A percentile compares a stretch with the other conserved stretches of the same genome.
Evolutionary conservation across 2,888 invertebrate genomes (phyloP).

Genomic region (Notodonta dromedarius): DNA sequence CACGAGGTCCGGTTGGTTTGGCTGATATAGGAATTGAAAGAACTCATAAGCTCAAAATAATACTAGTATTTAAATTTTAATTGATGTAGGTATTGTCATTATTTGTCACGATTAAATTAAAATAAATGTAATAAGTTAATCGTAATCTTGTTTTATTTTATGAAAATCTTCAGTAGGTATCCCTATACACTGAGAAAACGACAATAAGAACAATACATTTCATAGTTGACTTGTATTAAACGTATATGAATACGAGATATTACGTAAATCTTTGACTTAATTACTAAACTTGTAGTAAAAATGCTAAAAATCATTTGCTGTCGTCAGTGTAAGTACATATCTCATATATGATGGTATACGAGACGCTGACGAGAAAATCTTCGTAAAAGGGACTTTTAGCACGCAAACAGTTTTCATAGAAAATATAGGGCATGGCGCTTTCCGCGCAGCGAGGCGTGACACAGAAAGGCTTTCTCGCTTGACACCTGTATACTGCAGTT

Average conservation of each 20-base stretch:
- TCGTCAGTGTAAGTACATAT: too few relatives aligned
- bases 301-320: too few relatives aligned
- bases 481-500: slow-evolving; percentile 45
- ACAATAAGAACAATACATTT: too few relatives aligned
- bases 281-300: too few relatives aligned
- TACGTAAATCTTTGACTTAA: too few relatives aligned
- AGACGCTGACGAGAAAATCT: slow-evolving; percentile 29
- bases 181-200: too few relatives aligned
- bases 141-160: slow-evolving; percentile 42
- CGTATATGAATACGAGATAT: too few relatives aligned
- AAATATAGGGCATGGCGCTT: slow-evolving; percentile 70
- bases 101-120: slow-evolving; percentile 78
- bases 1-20: slow-evolving; percentile 63
- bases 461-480: slow-evolving; percentile 73
- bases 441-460: slow-evolving; percentile 63
- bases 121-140: slow-evolving; percentile 68
- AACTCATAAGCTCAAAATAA: slow-evolving; percentile 78
- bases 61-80: slow-evolving; percentile 66
- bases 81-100: slow-evolving; percentile 70
- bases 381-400: slow-evolving; percentile 49
- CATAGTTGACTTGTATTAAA: too few relatives aligned
- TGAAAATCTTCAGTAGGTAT: slow-evolving; percentile 7
- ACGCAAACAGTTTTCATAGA: slow-evolving; percentile 67
- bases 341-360: too few relatives aligned
- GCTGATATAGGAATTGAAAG: slow-evolving; percentile 80